These are phyloP conservation scores for Diabrotica undecimpunctata DNA, from an alignment of 1,140 invertebrate species.

Conservation along the genomic window DNA sequence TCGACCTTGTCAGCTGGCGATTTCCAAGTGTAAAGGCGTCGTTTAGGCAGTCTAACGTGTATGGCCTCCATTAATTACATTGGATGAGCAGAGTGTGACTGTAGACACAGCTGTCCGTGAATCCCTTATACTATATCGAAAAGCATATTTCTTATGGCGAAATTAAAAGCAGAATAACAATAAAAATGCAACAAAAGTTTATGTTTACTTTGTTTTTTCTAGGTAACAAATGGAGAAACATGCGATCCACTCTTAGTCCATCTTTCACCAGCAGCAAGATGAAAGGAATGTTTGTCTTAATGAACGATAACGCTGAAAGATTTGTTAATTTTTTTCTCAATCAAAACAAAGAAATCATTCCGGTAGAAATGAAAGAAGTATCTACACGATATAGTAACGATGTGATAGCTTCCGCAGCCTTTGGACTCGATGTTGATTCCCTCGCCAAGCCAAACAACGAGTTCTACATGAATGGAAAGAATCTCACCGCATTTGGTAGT, in stretches of 20 bases:
- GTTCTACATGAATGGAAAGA: constrained; percentile 42
- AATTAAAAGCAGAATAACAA: neutral
- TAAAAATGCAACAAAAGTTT: neutral
- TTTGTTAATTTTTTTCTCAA: constrained; percentile 39
- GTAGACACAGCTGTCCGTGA: too few relatives aligned
- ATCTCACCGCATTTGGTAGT: constrained; percentile 34
- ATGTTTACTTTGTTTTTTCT: constrained; percentile 6
- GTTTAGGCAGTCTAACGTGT: too few relatives aligned
- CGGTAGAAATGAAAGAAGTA: constrained; percentile 38
- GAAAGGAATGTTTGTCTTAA: constrained; percentile 43
- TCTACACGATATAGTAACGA: constrained; percentile 42
- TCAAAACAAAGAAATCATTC: constrained; percentile 31
- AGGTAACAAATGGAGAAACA: constrained; percentile 48
- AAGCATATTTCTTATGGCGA: too few relatives aligned
- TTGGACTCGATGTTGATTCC: constrained; percentile 42
- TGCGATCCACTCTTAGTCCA: constrained; percentile 46
- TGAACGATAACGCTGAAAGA: constrained; percentile 28
- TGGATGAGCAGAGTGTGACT: too few relatives aligned
- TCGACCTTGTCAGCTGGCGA: too few relatives aligned
- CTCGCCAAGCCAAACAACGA: constrained; percentile 39
- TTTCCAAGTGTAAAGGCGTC: too few relatives aligned
- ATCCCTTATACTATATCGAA: too few relatives aligned
- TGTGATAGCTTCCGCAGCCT: constrained; percentile 43
- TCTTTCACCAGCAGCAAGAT: constrained; percentile 48
- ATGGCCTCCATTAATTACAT: too few relatives aligned